Evolutionary conservation across 2,888 invertebrate species (phyloP).

Genomic region (Drosophila mercatorum): DNA sequence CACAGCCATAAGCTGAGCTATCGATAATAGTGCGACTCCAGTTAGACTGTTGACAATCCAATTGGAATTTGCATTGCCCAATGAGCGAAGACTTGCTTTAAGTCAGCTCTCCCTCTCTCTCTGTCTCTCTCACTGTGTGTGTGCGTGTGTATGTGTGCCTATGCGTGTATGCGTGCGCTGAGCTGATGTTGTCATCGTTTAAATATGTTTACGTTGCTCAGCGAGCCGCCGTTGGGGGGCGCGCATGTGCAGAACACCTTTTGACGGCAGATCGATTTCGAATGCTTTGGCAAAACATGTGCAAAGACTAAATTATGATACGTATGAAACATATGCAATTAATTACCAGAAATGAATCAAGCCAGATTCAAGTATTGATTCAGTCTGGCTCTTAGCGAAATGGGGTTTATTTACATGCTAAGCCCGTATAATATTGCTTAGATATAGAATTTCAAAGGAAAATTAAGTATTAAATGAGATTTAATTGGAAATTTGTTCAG

Average conservation of each 20-base stretch:
- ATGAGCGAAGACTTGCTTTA: slow-evolving; percentile 39
- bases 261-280: slow-evolving; percentile 22
- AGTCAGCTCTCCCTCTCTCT: slow-evolving; percentile 16
- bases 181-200: slow-evolving; percentile 70
- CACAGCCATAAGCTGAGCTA: slow-evolving; percentile 30
- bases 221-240: slow-evolving; percentile 30
- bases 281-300: neutral
- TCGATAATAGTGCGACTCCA: slow-evolving; percentile 36
- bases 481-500: neutral
- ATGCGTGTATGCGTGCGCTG: slow-evolving; percentile 22
- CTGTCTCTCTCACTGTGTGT: neutral
- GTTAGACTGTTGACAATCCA: slow-evolving; percentile 40
- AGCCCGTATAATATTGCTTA: neutral
- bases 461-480: neutral
- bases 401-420: too few species aligned
- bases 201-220: slow-evolving; percentile 40
- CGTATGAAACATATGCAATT: neutral
- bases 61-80: slow-evolving; percentile 51
- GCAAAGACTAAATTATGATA: neutral
- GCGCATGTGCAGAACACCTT: slow-evolving; percentile 48
- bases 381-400: neutral
- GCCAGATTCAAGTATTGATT: neutral
- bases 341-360: neutral
- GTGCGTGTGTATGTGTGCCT: slow-evolving; percentile 4
- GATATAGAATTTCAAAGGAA: neutral